Percentiles rank a stretch among this genome's conserved stretches.
Conservation (phyloP, 2,113 vertebrate genomes). For the Chaenogobius annularis region DNA sequence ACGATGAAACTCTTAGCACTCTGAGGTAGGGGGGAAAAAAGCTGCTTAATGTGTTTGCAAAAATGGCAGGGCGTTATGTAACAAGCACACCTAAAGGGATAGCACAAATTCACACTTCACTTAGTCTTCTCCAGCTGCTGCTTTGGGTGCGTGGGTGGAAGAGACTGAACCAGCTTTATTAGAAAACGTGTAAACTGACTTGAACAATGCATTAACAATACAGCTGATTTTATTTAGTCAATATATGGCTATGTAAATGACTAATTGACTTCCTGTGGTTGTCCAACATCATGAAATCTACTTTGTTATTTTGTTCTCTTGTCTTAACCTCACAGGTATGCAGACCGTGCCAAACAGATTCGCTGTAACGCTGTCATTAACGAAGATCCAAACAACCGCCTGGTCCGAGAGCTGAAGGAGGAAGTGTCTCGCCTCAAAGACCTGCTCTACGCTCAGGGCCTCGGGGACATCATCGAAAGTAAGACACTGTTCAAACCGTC, state of each 20-base stretch:
- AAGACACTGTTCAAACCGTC: conserved; percentile 58
- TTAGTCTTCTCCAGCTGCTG: conserved; percentile 29
- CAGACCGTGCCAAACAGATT: conserved; percentile 97
- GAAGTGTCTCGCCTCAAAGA: conserved; percentile 94
- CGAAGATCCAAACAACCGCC: conserved; percentile 94
- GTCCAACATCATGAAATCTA: background rate
- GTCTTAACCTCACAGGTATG: conserved; percentile 79
- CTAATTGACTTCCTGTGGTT: too few species aligned
- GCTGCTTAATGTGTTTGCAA: conserved; percentile 10
- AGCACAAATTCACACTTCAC: conserved; percentile 44
- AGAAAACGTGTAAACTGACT: background rate
- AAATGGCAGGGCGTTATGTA: conserved; percentile 37
- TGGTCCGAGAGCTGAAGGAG: conserved; percentile 95
- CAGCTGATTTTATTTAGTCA: background rate
- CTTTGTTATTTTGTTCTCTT: background rate
- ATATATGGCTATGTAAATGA: background rate
- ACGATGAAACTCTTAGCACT: conserved; percentile 96
- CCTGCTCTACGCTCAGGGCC: conserved; percentile 89
- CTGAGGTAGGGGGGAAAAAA: conserved; percentile 81
- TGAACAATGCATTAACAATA: background rate
- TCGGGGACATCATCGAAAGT: conserved; percentile 97
- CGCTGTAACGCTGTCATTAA: conserved; percentile 96
- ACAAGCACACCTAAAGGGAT: conserved; percentile 6
- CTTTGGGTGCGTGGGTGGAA: conserved; percentile 12
- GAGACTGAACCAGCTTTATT: background rate